Evolutionary conservation across 2,888 invertebrate species (phyloP).

Genomic region (Emmelina monodactyla): DNA sequence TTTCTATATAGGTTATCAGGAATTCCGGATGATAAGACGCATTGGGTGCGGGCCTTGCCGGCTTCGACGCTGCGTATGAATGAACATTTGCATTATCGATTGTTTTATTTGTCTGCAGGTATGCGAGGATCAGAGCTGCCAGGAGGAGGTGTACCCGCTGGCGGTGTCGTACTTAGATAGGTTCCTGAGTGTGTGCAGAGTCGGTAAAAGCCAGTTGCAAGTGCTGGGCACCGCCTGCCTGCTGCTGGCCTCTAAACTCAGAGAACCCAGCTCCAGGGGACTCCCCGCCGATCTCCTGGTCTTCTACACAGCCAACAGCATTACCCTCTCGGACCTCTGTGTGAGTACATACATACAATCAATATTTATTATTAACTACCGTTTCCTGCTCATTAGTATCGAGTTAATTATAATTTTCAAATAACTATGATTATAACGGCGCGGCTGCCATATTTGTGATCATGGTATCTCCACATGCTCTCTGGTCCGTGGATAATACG

Average conservation of each 20-base stretch:
- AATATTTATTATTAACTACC: neutral
- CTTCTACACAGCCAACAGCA: conserved; percentile 93
- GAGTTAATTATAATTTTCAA: no score
- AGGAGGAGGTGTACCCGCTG: conserved; percentile 92
- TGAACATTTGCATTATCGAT: neutral
- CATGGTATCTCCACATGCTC: neutral
- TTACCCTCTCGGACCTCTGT: conserved; percentile 84
- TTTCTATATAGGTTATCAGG: conserved; percentile 61
- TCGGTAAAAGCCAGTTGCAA: conserved; percentile 88
- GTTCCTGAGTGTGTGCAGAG: conserved; percentile 84
- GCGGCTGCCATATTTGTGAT: no score
- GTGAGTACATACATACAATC: conserved; percentile 68
- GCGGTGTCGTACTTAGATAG: conserved; percentile 94
- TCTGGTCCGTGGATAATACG: neutral
- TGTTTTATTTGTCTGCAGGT: conserved; percentile 70
- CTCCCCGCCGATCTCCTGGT: conserved; percentile 82
- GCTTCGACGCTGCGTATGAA: neutral
- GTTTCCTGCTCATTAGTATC: no score
- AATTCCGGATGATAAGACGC: conserved; percentile 51
- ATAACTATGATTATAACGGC: neutral
- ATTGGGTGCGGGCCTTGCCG: conserved; percentile 27
- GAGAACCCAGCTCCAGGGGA: conserved; percentile 80
- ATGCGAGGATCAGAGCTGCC: conserved; percentile 91
- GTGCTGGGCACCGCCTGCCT: conserved; percentile 91
- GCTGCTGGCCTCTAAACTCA: conserved; percentile 90